A percentile compares a stretch with the other conserved stretches of the same genome.
Evolutionary conservation across 1,140 invertebrate genomes (phyloP).

Genomic region (Ptiloglossa arizonensis): DNA sequence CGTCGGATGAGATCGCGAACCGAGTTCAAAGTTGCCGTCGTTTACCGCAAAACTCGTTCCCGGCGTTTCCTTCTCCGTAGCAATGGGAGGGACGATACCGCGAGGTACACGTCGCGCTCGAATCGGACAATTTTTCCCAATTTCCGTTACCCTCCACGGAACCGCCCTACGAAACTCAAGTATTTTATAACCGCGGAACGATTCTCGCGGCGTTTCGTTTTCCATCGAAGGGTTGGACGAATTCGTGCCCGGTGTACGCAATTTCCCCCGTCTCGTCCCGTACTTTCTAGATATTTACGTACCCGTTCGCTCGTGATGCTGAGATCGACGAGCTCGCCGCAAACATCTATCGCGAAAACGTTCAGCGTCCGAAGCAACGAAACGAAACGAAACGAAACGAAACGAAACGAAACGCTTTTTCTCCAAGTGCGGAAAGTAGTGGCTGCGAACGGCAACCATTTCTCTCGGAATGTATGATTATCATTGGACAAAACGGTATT

Average conservation of each 20-base stretch:
- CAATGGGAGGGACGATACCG: not conserved
- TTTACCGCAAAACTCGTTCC: too few relatives aligned
- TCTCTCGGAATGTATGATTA: slow-evolving; percentile 31
- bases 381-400: too few relatives aligned
- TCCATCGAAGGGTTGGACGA: slow-evolving; percentile 7
- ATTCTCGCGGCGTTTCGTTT: slow-evolving; percentile 8
- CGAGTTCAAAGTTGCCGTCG: too few relatives aligned
- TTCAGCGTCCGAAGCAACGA: not conserved
- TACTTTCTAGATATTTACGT: too few relatives aligned
- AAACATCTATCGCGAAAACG: too few relatives aligned
- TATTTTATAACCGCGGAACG: not conserved
- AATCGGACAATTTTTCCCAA: not conserved
- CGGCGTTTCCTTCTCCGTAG: not conserved
- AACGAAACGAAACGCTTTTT: too few relatives aligned
- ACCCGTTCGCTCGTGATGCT: too few relatives aligned
- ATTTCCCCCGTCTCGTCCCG: too few relatives aligned
- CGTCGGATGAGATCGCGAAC: too few relatives aligned
- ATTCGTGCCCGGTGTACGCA: slow-evolving; percentile 7
- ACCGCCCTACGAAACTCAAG: too few relatives aligned
- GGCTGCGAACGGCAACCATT: not conserved
- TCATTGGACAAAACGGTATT: slow-evolving; percentile 45
- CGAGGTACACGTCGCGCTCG: not conserved
- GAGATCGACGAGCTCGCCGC: too few relatives aligned
- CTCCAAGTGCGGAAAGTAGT: slow-evolving; percentile 23
- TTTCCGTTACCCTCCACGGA: not conserved